Evolutionary conservation across 2,888 invertebrate species (phyloP), one percentile per base, ranked within the genome.

Genomic region (Tribolium freemani): DNA sequence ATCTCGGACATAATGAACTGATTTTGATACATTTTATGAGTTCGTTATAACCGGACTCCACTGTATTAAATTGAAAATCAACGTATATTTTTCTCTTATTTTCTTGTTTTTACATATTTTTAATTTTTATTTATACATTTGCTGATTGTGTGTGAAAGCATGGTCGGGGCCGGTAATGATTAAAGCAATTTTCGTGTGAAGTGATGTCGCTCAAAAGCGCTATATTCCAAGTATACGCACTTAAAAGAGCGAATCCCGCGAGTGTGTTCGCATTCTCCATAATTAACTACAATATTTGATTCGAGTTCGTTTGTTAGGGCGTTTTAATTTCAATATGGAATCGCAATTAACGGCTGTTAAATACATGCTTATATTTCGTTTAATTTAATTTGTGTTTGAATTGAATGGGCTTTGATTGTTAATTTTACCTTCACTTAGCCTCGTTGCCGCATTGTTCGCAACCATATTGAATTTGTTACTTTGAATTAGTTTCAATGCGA

Each of bases 291-390:
- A 75, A 76, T 74, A 77, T 78, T 78, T 78, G 76, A 77, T 76
- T 71, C 72, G 75, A 75, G 75, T 79, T 78, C 79, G 78, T 80
- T 80, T 78, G 78, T 78, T 77, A 73, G 76, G 75, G 79, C 78
- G 80, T 80, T 80, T 80, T 78, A 78, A 78, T 79, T 77, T 80
- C 75, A 69, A 67, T 75, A 73, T 72, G 73, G 64, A 67, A 72
- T 67, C 74, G 74, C 70, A 73, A 73, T 73, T 71, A 73, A 73
- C 68, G 63, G 58, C 70, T 54, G 75, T 69, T 61, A 72, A 69
- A 73, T 69, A 73, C 51, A 60, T 57, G 63, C 66, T 73, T 73
- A 69, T 67, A 69, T 76, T 75, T 76, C 75, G 75, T 72, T 78
- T 75, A 75, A 76, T 75, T 78, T 77, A 74, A 75, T 71, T 77